Evolutionary conservation across 2,113 vertebrate species (phyloP), one percentile per base, ranked within the genome.

Genomic region (Boulengeromyrus knoepffleri): DNA sequence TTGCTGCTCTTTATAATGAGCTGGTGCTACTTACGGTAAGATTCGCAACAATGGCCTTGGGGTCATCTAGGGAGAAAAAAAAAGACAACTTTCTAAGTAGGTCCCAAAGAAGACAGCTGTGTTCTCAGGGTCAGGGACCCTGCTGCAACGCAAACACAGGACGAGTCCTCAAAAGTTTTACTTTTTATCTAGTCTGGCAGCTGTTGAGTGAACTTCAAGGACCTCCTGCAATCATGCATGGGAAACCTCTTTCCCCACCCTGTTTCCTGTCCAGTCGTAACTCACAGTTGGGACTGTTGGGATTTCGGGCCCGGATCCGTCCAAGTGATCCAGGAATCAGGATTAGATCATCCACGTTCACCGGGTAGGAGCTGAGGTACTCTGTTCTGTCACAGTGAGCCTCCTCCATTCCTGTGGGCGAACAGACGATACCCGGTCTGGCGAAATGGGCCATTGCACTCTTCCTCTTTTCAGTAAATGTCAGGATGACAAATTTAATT

Each of bases 321-420:
- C 98, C 99, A 86, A 99, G 94, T 49, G 99, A 97, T 90, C 98
- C 98, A 4, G 98, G 97, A 77, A 98, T 96, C 92, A 99, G 95
- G 36, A 90, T 94, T 5, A 99, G 96, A 86, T 99, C 97, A 10
- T 99, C 97, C 36, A 99, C 96, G n/a, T 97, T 97, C 50, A 97
- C 95, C 6, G 98, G 95, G 90, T 98, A 99, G 88, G 95, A 97
- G 94, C 96, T 98, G 92, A 99, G 95, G 91, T 98, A 99, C 93
- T 99, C 98, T 0, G 97, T 99, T 91, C 96, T 96, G 77, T 99
- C 98, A 92, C 99, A 99, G 89, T 97, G 97, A 0, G 97, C 96
- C 91, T 99, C 99, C 93, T 99, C 98, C 99, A 99, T 99, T 70
- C 99, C 99, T 99, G 90, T 3, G 62, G 89, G 92, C 52, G 85